Conservation (phyloP, 2,113 vertebrate species). For the Glaucidium brasilianum region DNA sequence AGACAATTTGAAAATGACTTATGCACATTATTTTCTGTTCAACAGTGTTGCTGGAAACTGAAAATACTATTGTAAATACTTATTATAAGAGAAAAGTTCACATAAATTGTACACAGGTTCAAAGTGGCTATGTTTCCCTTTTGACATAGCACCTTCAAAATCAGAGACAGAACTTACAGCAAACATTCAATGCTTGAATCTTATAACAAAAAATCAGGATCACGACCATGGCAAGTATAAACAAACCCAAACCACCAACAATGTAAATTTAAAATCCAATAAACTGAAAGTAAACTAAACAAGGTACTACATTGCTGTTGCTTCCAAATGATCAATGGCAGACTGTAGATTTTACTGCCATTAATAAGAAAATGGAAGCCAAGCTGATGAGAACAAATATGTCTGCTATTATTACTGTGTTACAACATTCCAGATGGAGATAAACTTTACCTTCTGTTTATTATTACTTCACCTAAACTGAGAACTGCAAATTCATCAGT, state of each 20-base stretch:
- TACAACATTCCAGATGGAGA: neutral
- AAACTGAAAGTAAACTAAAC: neutral
- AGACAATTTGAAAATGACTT: neutral
- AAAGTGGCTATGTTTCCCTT: neutral
- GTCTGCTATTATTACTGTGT: neutral
- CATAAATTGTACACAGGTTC: neutral
- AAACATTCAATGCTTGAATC: neutral
- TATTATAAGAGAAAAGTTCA: neutral
- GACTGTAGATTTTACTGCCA: neutral
- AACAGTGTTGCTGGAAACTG: neutral
- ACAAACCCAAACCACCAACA: neutral
- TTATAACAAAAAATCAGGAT: neutral
- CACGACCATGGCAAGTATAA: neutral
- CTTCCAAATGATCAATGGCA: conserved; percentile 11
- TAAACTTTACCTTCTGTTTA: neutral
- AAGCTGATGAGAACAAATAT: neutral
- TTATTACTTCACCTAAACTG: neutral
- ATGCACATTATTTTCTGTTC: neutral
- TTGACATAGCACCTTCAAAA: neutral
- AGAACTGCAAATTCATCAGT: conserved; percentile 40
- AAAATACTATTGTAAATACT: neutral
- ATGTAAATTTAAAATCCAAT: neutral
- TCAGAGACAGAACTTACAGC: neutral
- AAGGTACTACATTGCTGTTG: neutral
- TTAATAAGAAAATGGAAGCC: neutral